These are phyloP conservation scores for Malaclemys terrapin DNA, from an alignment of 2,113 vertebrate species.

Conservation along the genomic window DNA sequence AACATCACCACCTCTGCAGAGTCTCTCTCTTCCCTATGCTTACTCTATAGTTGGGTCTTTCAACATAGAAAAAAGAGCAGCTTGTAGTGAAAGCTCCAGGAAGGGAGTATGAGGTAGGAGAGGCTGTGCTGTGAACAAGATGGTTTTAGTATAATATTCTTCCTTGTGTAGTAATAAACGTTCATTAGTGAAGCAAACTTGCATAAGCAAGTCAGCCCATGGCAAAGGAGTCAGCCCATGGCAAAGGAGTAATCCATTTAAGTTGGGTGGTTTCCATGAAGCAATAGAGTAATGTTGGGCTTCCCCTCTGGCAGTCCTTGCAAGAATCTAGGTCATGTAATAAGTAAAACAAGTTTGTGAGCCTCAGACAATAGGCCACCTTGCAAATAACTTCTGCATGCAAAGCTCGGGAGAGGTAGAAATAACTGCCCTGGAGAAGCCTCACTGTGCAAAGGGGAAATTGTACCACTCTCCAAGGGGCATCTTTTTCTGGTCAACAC, in stretches of 20 bases:
- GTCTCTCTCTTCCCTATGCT: neutral
- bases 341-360: conserved; percentile 75
- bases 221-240: conserved; percentile 72
- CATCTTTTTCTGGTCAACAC: neutral
- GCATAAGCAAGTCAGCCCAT: conserved; percentile 71
- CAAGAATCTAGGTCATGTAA: conserved; percentile 63
- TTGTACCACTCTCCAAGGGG: neutral
- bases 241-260: conserved; percentile 73
- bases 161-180: conserved; percentile 42
- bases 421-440: conserved; percentile 47
- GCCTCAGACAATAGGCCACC: conserved; percentile 74
- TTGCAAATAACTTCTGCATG: conserved; percentile 70
- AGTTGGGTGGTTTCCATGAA: conserved; percentile 78
- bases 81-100: neutral
- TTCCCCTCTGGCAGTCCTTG: conserved; percentile 74
- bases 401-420: conserved; percentile 67
- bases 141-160: conserved; percentile 8
- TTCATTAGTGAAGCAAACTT: conserved; percentile 67
- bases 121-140: conserved; percentile 11
- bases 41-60: neutral
- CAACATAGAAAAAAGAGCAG: neutral
- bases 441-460: conserved; percentile 44
- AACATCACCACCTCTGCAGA: neutral
- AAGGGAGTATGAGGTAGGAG: neutral
- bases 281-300: conserved; percentile 61